Evolutionary conservation across 2,797 vertebrate species (phyloP).

Genomic region (Pristis pectinata): DNA sequence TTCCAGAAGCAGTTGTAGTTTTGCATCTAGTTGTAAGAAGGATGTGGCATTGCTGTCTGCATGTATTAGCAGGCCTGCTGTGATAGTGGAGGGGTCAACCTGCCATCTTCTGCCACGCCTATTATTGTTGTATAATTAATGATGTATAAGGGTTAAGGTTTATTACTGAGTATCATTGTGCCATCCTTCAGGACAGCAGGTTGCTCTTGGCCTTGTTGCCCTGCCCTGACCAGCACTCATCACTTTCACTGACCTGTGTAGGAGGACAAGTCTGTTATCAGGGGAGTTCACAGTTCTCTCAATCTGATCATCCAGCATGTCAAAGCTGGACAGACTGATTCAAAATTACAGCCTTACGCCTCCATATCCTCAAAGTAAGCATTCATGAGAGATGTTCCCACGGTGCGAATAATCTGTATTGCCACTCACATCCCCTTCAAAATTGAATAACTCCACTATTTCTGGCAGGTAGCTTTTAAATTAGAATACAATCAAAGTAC

Average conservation of each 20-base stretch:
- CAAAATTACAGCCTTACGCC: not conserved
- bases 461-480: not conserved
- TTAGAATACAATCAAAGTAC: not conserved
- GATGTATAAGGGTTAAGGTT: too few species aligned
- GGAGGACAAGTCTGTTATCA: not conserved
- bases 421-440: constrained; percentile 19
- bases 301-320: not conserved
- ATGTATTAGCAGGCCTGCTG: not conserved
- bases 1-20: too few species aligned
- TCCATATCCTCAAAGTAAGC: not conserved
- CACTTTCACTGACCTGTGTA: not conserved
- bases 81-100: not conserved
- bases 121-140: not conserved
- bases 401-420: not conserved
- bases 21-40: not conserved
- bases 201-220: not conserved
- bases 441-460: not conserved
- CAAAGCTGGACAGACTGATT: not conserved
- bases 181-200: not conserved
- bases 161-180: not conserved
- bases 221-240: not conserved
- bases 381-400: not conserved
- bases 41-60: not conserved
- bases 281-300: not conserved
- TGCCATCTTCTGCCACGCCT: not conserved